Base-by-base conservation (phyloP, 2,888 invertebrate species). In the Nomada fabriciana region DNA sequence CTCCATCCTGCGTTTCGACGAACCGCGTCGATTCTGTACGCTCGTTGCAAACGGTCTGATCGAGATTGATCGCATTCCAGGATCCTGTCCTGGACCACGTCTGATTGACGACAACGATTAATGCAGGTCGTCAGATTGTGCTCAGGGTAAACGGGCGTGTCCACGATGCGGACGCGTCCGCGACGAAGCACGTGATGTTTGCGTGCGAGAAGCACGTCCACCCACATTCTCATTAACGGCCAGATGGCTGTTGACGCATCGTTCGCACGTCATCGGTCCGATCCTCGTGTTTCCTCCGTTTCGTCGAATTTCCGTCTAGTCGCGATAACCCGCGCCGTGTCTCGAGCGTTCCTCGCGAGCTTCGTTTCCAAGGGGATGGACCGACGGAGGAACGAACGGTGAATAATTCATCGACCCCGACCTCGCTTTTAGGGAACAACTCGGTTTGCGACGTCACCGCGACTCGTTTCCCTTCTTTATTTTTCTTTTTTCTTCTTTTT, bases 21-120 rank as follows among this genome's bases (percentile, higher is more conserved):
- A 71, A 71, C 67, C 55, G 52, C 78, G 84, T 80, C 75, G 83
- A 85, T 83, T 78, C 80, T 82, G 78, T 73, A 78, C 82, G 79
- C 83, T 84, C 75, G 85, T 81, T 82, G 80, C 76, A 47, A 76
- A 75, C 72, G 59, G 65, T 42, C 82, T 86, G 86, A 89, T 88
- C 87, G 86, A 89, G 86, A 88, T 88, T 88, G 89, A 88, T 88
- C 88, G 87, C 82, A 82, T 88, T 87, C 82, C 82, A 68, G 20
- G 71, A 57, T 65, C 61, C 67, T 18, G 29, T 20, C 57, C 63
- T n/a, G 64, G 83, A 59, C 29, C 29, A 9, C 13, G 36, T 2
- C 89, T 89, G 89, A 88, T 89, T 80, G 88, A 89, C 89, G 89
- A 86, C 83, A 80, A 76, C 89, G 87, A 89, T 88, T 88, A 88